Evolutionary conservation across 2,113 vertebrate genomes (phyloP).

Genomic region (Dermatemys mawii): DNA sequence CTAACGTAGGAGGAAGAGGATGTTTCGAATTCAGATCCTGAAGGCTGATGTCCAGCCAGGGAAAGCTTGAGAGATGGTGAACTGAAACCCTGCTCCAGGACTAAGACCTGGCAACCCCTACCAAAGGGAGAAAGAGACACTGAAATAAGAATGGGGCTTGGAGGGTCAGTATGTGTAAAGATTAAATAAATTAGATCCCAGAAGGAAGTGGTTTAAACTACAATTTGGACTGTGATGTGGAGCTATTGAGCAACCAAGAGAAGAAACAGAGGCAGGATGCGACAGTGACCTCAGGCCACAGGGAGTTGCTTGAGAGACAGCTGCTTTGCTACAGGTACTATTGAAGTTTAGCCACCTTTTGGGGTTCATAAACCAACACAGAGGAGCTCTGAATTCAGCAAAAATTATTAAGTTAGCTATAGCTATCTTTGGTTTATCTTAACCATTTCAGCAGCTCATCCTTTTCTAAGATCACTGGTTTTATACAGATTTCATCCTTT

Average conservation of each 20-base stretch:
- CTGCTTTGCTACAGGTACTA: neutral
- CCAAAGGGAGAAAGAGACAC: neutral
- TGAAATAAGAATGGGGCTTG: neutral
- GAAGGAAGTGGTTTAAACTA: neutral
- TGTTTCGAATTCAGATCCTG: neutral
- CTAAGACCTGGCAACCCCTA: neutral
- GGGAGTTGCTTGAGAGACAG: neutral
- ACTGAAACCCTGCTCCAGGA: neutral
- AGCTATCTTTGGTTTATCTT: neutral
- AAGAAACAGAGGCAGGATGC: neutral
- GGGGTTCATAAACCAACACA: slow-evolving; percentile 1
- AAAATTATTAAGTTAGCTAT: slow-evolving; percentile 3
- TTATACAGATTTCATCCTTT: slow-evolving; percentile 7
- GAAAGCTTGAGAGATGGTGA: neutral
- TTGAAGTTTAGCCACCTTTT: neutral
- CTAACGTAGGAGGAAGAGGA: neutral
- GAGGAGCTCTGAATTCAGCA: neutral
- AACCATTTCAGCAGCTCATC: slow-evolving; percentile 30
- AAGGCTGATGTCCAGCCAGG: neutral
- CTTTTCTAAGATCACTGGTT: neutral
- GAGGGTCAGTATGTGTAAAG: neutral
- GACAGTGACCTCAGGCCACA: neutral
- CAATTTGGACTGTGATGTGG: neutral
- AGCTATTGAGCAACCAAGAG: neutral
- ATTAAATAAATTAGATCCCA: neutral